These are phyloP conservation scores for Arnoldichthys spilopterus DNA, from an alignment of 2,797 vertebrate species.

Conservation along the genomic window DNA sequence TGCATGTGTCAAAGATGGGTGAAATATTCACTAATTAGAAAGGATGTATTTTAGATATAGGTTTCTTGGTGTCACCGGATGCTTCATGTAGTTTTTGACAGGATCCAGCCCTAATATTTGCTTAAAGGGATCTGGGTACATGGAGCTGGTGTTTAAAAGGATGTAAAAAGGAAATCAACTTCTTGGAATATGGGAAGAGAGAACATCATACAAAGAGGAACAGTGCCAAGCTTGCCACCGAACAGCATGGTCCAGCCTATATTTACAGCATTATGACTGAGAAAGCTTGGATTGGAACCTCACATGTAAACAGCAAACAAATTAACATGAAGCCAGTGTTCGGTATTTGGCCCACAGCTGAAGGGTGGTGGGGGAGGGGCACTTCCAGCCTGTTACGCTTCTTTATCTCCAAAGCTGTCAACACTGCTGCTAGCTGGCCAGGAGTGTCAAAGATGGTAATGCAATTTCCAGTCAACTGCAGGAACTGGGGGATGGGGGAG, in stretches of 20 bases:
- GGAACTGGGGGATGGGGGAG: conserved; percentile 3
- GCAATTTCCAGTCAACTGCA: conserved; percentile 25
- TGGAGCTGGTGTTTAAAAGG: neutral
- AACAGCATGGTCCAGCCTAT: conserved; percentile 21
- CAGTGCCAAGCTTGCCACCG: conserved; percentile 14
- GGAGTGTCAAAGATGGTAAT: conserved; percentile 40
- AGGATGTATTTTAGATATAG: neutral
- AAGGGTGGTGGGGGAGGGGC: neutral
- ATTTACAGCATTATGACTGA: conserved; percentile 30
- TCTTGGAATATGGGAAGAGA: conserved; percentile 16
- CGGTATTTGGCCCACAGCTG: conserved; percentile 19
- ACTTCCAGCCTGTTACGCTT: neutral
- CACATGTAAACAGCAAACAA: conserved; percentile 44
- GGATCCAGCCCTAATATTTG: neutral
- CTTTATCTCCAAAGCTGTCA: conserved; percentile 36
- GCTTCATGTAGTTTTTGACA: neutral
- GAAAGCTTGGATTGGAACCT: conserved; percentile 26
- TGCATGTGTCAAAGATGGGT: too few relatives aligned
- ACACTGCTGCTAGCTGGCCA: conserved; percentile 19
- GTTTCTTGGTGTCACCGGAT: neutral
- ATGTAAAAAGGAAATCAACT: conserved; percentile 1
- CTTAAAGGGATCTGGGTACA: too few relatives aligned
- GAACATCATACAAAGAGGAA: conserved; percentile 28
- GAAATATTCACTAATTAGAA: neutral
- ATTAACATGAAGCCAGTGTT: conserved; percentile 13